Conservation (phyloP, 2,113 vertebrate species). For the Probosciger aterrimus region DNA sequence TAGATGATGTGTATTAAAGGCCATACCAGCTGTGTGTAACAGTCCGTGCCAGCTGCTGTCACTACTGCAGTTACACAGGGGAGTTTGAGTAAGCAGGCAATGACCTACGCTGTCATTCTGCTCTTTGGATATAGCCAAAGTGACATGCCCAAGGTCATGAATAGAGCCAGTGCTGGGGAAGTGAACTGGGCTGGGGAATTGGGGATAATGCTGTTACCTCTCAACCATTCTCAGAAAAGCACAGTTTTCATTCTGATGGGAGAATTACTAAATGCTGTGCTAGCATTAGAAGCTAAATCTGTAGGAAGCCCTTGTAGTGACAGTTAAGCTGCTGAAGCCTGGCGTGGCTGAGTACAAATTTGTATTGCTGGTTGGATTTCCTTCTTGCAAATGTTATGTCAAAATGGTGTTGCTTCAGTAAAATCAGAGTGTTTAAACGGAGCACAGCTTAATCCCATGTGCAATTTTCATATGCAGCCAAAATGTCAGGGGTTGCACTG, state of each 20-base stretch:
- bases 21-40: neutral
- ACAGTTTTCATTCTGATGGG: neutral
- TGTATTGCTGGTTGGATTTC: rapidly evolving
- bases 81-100: neutral
- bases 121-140: neutral
- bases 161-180: rapidly evolving
- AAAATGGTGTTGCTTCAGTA: neutral
- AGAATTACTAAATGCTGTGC: neutral
- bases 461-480: neutral
- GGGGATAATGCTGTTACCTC: neutral
- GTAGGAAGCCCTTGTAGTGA: neutral
- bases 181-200: neutral
- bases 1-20: neutral
- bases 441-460: neutral
- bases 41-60: neutral
- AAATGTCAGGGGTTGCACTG: rapidly evolving
- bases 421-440: neutral
- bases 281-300: neutral
- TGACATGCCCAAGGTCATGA: neutral
- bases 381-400: neutral
- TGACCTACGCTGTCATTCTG: neutral
- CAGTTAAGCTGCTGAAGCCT: neutral
- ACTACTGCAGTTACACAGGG: neutral
- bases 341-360: neutral
- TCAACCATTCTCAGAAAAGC: neutral